A percentile compares a stretch with the other conserved stretches of the same genome.
phyloP scores from a whole-genome alignment of 1,140 invertebrate species.

The Neoseiulus cucumeris region DNA sequence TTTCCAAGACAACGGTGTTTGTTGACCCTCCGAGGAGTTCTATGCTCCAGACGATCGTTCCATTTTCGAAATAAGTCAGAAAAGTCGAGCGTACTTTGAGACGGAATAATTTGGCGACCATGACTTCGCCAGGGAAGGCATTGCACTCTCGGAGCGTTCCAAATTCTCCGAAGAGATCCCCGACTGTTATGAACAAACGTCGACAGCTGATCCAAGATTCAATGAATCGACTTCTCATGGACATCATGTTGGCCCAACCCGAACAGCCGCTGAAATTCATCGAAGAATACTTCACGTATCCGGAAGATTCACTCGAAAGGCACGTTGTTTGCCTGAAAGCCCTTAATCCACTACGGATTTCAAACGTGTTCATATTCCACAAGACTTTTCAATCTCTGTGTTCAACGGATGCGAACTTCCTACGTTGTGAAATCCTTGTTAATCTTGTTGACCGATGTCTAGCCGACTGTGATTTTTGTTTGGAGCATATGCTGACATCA shows the following conservation, averaged over 20 bases:
- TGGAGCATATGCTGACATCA: background rate
- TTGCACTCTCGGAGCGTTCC: background rate
- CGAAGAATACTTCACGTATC: background rate
- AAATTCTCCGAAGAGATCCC: background rate
- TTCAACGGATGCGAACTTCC: background rate
- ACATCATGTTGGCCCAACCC: background rate
- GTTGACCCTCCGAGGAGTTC: too few species aligned
- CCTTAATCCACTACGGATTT: background rate
- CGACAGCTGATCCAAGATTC: background rate
- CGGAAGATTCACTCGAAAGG: background rate
- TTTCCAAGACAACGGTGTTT: too few species aligned
- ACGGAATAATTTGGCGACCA: background rate
- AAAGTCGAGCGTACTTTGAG: too few species aligned
- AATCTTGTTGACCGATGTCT: conserved; percentile 6
- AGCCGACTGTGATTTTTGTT: background rate
- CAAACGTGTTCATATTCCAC: background rate
- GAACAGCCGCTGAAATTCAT: background rate
- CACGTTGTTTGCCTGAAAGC: conserved; percentile 4
- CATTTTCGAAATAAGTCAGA: too few species aligned
- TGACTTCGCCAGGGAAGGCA: background rate
- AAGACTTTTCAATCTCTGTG: background rate
- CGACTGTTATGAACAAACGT: background rate
- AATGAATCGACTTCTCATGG: conserved; percentile 1
- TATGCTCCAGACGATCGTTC: too few species aligned
- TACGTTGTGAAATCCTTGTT: background rate